A percentile compares a stretch with the other conserved stretches of the same genome.
Evolutionary conservation across 2,888 invertebrate species (phyloP).

Genomic region (Meiosimyza platycephala): DNA sequence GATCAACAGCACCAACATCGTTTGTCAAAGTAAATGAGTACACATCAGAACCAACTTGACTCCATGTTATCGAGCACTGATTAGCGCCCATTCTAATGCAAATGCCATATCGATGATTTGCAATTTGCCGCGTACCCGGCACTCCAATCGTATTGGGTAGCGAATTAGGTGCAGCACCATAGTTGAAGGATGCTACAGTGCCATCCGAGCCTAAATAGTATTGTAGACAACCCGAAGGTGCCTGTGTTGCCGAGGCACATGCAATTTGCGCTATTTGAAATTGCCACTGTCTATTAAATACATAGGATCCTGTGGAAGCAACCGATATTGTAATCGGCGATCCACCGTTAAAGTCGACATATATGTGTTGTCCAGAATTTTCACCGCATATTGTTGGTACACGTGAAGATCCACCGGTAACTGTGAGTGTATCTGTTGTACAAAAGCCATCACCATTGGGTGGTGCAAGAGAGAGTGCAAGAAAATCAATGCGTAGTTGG

Average conservation of each 20-base stretch:
- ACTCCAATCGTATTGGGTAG: slow-evolving; percentile 69
- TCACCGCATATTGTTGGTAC: slow-evolving; percentile 83
- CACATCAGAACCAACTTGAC: slow-evolving; percentile 69
- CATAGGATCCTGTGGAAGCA: slow-evolving; percentile 72
- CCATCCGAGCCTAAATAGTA: slow-evolving; percentile 75
- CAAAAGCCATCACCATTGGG: slow-evolving; percentile 80
- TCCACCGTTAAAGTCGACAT: slow-evolving; percentile 78
- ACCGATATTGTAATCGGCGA: slow-evolving; percentile 76
- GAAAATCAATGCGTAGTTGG: slow-evolving; percentile 82
- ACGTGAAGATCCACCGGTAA: slow-evolving; percentile 76
- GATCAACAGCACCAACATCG: slow-evolving; percentile 75
- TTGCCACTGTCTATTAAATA: slow-evolving; percentile 79
- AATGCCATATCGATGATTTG: slow-evolving; percentile 80
- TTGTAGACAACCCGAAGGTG: slow-evolving; percentile 83
- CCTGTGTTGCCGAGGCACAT: slow-evolving; percentile 78
- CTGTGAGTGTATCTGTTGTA: slow-evolving; percentile 75
- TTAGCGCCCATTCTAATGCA: slow-evolving; percentile 81
- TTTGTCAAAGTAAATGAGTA: slow-evolving; percentile 79
- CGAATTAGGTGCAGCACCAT: slow-evolving; percentile 74
- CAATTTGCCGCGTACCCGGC: slow-evolving; percentile 78
- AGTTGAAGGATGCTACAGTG: slow-evolving; percentile 81
- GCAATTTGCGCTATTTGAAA: slow-evolving; percentile 78
- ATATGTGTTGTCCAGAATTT: slow-evolving; percentile 83
- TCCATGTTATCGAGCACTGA: slow-evolving; percentile 79
- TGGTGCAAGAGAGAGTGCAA: slow-evolving; percentile 78